These are phyloP conservation scores for Netta rufina DNA, from an alignment of 2,797 vertebrate genomes.

Conservation along the genomic window DNA sequence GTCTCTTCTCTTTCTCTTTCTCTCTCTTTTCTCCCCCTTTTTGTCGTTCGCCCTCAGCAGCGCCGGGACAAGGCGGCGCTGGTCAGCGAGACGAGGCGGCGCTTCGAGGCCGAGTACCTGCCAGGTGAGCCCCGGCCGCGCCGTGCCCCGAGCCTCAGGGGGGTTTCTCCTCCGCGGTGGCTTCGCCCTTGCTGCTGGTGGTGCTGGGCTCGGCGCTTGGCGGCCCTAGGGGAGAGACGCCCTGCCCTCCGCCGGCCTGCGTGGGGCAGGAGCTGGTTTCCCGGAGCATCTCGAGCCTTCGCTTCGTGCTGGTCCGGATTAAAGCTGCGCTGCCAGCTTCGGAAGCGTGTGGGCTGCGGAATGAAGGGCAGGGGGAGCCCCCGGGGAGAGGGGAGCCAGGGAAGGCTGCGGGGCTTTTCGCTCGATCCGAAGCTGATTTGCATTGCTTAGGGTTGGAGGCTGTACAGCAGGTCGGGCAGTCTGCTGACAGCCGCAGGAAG, in stretches of 20 bases:
- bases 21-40: no score
- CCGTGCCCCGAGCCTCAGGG: no score
- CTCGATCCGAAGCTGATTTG: background rate
- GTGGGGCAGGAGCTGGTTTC: background rate
- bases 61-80: no score
- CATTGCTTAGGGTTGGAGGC: background rate
- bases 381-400: background rate
- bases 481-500: background rate
- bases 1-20: no score
- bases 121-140: no score
- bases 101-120: no score
- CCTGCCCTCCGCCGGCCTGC: background rate
- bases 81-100: no score
- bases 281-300: background rate
- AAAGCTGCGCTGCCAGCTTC: background rate
- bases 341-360: background rate
- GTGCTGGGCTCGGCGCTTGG: no score
- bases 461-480: background rate
- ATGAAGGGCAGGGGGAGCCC: background rate
- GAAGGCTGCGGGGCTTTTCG: background rate
- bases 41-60: no score
- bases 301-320: background rate
- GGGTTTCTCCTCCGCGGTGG: no score
- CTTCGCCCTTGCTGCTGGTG: no score
- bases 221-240: no score